Evolutionary conservation across 2,888 invertebrate genomes (phyloP).

Genomic region (Scaptomyza parva): DNA sequence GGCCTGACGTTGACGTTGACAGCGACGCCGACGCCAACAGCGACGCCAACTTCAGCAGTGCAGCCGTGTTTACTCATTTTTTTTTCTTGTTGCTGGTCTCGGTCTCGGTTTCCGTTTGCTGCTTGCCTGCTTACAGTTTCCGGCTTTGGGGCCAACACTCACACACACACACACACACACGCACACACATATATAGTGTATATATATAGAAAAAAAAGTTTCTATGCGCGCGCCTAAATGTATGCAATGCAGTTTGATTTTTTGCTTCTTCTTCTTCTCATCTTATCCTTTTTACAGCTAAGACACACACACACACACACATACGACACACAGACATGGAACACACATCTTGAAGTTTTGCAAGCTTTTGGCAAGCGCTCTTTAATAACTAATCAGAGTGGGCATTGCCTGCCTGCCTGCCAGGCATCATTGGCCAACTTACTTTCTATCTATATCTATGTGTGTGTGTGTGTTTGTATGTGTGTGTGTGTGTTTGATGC

Average conservation of each 20-base stretch:
- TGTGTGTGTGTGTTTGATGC: slow-evolving; percentile 5
- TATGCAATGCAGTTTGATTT: slow-evolving; percentile 60
- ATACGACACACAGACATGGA: slow-evolving; percentile 10
- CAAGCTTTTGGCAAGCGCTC: slow-evolving; percentile 49
- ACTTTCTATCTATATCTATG: background rate
- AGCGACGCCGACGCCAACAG: slow-evolving; percentile 12
- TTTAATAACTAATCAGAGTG: slow-evolving; percentile 71
- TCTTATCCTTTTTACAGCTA: background rate
- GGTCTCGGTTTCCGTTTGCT: slow-evolving; percentile 72
- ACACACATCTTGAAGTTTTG: slow-evolving; percentile 14
- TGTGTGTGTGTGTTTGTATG: background rate
- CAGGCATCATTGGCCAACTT: slow-evolving; percentile 34
- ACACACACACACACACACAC: slow-evolving; percentile 12
- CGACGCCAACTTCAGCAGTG: slow-evolving; percentile 23
- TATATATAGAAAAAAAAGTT: slow-evolving; percentile 16
- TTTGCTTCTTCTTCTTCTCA: background rate
- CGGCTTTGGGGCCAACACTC: slow-evolving; percentile 61
- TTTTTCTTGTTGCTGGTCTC: slow-evolving; percentile 43
- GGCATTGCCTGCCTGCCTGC: slow-evolving; percentile 28
- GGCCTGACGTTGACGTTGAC: slow-evolving; percentile 14
- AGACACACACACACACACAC: slow-evolving; percentile 9
- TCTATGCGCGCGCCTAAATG: slow-evolving; percentile 71
- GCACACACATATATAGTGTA: background rate
- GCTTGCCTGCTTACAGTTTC: slow-evolving; percentile 80
- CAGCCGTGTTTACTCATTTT: slow-evolving; percentile 51